These are phyloP conservation scores for Sarcophaga caerulescens DNA, from an alignment of 2,888 invertebrate species.

Conservation along the genomic window DNA sequence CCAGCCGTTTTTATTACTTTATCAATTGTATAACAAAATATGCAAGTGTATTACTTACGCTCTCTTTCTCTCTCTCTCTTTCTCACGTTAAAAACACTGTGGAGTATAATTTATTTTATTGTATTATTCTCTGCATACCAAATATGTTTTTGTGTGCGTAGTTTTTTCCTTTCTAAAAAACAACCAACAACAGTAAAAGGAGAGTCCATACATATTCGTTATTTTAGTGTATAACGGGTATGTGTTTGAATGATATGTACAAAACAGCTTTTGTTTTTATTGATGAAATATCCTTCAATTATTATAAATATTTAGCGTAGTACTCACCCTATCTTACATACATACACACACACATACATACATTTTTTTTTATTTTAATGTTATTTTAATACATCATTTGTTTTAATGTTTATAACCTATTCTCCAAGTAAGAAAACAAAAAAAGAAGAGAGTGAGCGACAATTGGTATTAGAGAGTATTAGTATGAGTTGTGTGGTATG, in stretches of 20 bases:
- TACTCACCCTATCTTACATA: conserved; percentile 55
- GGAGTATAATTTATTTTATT: background rate
- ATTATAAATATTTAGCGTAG: conserved; percentile 78
- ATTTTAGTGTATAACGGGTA: conserved; percentile 6
- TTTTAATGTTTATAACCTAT: conserved; percentile 10
- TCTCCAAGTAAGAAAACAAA: conserved; percentile 6
- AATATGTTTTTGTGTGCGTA: background rate
- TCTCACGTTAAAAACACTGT: background rate
- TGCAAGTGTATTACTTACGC: conserved; percentile 47
- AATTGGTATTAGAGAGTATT: background rate
- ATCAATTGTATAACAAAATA: conserved; percentile 63
- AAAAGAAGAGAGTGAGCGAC: background rate
- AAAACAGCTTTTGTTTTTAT: conserved; percentile 72
- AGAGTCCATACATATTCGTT: background rate
- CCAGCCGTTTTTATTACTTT: conserved; percentile 66
- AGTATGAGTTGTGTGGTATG: background rate
- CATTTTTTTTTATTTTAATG: conserved; percentile 39
- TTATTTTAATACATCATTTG: conserved; percentile 71
- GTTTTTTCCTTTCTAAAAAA: background rate
- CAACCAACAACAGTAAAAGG: background rate
- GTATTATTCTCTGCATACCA: background rate
- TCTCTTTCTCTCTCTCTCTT: conserved; percentile 3
- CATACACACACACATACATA: background rate
- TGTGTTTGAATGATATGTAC: conserved; percentile 14
- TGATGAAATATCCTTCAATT: conserved; percentile 79